Conservation (phyloP, 2,888 invertebrate genomes). For the Polyommatus iphigenia region DNA sequence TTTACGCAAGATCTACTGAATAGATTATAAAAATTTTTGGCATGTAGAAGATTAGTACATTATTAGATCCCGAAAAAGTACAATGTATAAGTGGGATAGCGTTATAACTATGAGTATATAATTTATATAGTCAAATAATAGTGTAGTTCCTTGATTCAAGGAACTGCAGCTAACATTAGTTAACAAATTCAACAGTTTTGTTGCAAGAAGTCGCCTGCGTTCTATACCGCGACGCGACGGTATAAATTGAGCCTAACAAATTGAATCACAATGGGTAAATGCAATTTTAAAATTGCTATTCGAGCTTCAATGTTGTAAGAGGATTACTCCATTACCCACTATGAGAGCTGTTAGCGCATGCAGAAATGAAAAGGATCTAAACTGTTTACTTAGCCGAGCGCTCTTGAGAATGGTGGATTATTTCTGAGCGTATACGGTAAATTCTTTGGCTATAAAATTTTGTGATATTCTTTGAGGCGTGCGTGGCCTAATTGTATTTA, state of each 20-base stretch:
- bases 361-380: constrained; percentile 17
- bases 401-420: not conserved
- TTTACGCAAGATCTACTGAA: too few species aligned
- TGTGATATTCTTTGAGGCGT: not conserved
- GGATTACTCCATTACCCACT: constrained; percentile 13
- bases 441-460: not conserved
- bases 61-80: too few species aligned
- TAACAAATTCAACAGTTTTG: too few species aligned
- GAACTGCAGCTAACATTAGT: too few species aligned
- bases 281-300: not conserved
- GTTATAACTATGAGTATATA: too few species aligned
- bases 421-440: not conserved
- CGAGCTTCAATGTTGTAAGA: not conserved
- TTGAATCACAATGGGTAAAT: not conserved
- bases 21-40: too few species aligned
- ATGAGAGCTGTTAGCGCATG: not conserved
- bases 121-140: too few species aligned
- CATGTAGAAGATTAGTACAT: too few species aligned
- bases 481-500: not conserved
- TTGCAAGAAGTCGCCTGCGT: too few species aligned
- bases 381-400: not conserved
- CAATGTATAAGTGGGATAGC: too few species aligned
- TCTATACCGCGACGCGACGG: too few species aligned
- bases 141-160: too few species aligned
- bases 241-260: not conserved